A percentile compares a stretch with the other conserved stretches of the same genome.
Evolutionary conservation across 92 coral and sea anemone species (phyloP).

Genomic region (Ricordea florida): DNA sequence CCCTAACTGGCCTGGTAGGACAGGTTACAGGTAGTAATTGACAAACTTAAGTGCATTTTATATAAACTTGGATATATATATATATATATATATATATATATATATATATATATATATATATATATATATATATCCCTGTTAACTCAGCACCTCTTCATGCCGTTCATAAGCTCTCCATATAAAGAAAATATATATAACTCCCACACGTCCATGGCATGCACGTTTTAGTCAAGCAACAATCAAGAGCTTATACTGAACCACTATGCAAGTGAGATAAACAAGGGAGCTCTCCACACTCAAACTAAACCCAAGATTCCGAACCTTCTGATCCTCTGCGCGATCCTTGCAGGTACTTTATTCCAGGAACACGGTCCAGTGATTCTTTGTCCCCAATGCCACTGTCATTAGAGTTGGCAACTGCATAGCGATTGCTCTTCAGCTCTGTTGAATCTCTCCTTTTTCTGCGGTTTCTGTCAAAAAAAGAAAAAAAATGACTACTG

Average conservation of each 20-base stretch:
- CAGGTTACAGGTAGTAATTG: too few species aligned
- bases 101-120: too few species aligned
- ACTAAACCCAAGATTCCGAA: slow-evolving; percentile 96
- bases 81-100: too few species aligned
- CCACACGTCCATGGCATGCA: too few species aligned
- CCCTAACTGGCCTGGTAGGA: too few species aligned
- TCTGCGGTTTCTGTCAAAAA: slow-evolving; percentile 62
- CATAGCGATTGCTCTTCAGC: slow-evolving; percentile 72
- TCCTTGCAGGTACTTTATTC: slow-evolving; percentile 67
- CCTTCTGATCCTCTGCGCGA: slow-evolving; percentile 86
- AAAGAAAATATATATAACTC: too few species aligned
- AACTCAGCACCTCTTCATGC: too few species aligned
- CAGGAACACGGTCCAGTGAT: slow-evolving; percentile 77
- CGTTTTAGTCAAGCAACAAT: too few species aligned
- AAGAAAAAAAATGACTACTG: not conserved
- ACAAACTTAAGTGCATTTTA: too few species aligned
- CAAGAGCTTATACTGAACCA: not conserved
- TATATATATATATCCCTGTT: too few species aligned
- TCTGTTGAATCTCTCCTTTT: slow-evolving; percentile 76
- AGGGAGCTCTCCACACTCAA: slow-evolving; percentile 5
- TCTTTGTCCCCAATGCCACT: slow-evolving; percentile 93
- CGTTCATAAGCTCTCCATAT: too few species aligned
- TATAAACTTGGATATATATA: too few species aligned
- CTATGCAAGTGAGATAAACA: not conserved
- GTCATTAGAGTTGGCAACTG: slow-evolving; percentile 88